Percentiles rank a stretch among this genome's conserved stretches.
These are phyloP conservation scores for Turritopsis rubra DNA, from an alignment of 30 jellyfish, hydroid and myxozoan genomes.

Conservation along the genomic window DNA sequence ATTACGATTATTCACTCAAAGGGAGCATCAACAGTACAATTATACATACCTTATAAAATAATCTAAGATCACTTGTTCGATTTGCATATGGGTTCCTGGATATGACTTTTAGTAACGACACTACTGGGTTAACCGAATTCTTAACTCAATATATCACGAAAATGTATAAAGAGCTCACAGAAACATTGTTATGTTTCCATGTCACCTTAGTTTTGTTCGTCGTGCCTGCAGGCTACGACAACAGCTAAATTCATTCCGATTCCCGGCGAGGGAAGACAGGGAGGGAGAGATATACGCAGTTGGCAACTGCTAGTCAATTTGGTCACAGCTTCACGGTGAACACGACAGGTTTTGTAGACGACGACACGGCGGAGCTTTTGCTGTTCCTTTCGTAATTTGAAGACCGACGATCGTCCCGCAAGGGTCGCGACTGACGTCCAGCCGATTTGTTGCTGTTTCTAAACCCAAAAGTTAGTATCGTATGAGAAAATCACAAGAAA, in stretches of 20 bases:
- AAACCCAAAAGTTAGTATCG: background rate
- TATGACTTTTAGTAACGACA: background rate
- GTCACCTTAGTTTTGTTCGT: background rate
- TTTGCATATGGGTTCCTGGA: background rate
- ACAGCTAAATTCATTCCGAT: background rate
- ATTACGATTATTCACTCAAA: background rate
- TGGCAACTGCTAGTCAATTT: background rate
- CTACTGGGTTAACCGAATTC: background rate
- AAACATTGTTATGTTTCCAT: background rate
- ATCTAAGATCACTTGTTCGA: background rate
- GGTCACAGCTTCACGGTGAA: background rate
- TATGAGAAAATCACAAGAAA: background rate
- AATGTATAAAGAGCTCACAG: background rate
- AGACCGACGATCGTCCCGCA: background rate
- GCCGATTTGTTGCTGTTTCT: background rate
- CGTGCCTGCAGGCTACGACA: background rate
- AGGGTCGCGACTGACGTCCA: background rate
- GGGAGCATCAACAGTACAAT: background rate
- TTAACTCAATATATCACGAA: background rate
- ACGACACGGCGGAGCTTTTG: background rate
- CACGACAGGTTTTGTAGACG: background rate
- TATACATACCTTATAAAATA: background rate
- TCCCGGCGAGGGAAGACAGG: background rate
- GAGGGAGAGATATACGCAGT: background rate
- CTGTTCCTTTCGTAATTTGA: background rate